Evolutionary conservation across 2,113 vertebrate genomes (phyloP).

Genomic region (Meleagris gallopavo): DNA sequence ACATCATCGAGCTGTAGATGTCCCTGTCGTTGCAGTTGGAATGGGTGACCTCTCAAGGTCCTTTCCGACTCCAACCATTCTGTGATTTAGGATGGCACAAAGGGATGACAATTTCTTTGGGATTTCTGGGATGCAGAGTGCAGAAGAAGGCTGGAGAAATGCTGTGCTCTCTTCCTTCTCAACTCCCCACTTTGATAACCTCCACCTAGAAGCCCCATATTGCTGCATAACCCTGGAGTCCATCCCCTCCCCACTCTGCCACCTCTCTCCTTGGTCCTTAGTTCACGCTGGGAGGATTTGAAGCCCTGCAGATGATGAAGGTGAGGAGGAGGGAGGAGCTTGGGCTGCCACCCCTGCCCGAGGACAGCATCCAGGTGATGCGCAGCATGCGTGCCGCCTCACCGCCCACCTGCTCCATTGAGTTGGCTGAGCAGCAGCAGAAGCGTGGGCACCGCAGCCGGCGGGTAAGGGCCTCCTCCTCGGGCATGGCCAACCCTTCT

Average conservation of each 20-base stretch:
- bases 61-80: too few species aligned
- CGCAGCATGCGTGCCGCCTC: slow-evolving; percentile 92
- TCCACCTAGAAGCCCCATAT: not conserved
- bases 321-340: slow-evolving; percentile 82
- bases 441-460: slow-evolving; percentile 88
- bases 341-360: slow-evolving; percentile 85
- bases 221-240: rapidly evolving
- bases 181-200: rapidly evolving
- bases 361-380: slow-evolving; percentile 96
- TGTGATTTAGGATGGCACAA: too few species aligned
- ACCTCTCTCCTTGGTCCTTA: slow-evolving; percentile 35
- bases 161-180: rapidly evolving
- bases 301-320: slow-evolving; percentile 90
- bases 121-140: not conserved
- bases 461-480: slow-evolving; percentile 78
- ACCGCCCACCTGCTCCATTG: slow-evolving; percentile 89
- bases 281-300: slow-evolving; percentile 96
- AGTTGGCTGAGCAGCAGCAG: slow-evolving; percentile 93
- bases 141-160: not conserved
- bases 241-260: rapidly evolving
- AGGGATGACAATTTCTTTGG: not conserved
- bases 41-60: too few species aligned
- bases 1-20: too few species aligned
- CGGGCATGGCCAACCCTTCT: rapidly evolving
- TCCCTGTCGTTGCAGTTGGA: too few species aligned